Conservation (phyloP, 2,888 invertebrate species). For the Calameuta filiformis region DNA sequence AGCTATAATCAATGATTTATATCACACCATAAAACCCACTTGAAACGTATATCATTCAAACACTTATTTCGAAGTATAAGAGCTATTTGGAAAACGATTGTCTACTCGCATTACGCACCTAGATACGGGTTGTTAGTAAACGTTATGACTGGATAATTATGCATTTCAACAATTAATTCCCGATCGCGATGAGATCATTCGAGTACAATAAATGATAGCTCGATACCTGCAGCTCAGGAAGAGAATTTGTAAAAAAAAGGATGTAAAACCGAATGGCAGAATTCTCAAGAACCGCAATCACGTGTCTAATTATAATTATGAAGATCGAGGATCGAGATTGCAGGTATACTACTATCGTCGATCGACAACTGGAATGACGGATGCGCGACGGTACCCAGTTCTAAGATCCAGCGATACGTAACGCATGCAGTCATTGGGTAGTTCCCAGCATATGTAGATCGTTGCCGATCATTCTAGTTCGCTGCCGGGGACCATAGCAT, state of each 20-base stretch:
- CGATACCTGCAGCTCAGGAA: not conserved
- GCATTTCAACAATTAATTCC: not conserved
- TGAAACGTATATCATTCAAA: not conserved
- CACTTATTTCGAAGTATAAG: not conserved
- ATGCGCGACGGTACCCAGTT: constrained; percentile 1
- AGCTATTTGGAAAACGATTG: not conserved
- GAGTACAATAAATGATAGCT: not conserved
- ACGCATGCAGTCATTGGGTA: constrained; percentile 7
- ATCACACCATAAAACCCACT: not conserved
- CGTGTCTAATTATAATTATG: constrained; percentile 2
- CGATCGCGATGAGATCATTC: not conserved
- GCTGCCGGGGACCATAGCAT: constrained; percentile 41
- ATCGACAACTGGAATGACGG: constrained; percentile 1
- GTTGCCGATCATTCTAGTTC: constrained; percentile 41
- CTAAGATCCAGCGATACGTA: constrained; percentile 7
- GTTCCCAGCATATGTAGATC: constrained; percentile 47
- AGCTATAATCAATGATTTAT: not conserved
- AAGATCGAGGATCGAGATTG: not conserved
- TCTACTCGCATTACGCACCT: not conserved
- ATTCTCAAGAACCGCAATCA: not conserved
- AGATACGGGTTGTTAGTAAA: not conserved
- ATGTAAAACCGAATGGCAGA: not conserved
- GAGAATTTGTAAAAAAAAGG: not conserved
- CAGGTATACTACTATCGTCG: not conserved
- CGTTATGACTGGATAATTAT: not conserved